Evolutionary conservation across 2,113 vertebrate genomes (phyloP).

Genomic region (Eubucco bourcierii): DNA sequence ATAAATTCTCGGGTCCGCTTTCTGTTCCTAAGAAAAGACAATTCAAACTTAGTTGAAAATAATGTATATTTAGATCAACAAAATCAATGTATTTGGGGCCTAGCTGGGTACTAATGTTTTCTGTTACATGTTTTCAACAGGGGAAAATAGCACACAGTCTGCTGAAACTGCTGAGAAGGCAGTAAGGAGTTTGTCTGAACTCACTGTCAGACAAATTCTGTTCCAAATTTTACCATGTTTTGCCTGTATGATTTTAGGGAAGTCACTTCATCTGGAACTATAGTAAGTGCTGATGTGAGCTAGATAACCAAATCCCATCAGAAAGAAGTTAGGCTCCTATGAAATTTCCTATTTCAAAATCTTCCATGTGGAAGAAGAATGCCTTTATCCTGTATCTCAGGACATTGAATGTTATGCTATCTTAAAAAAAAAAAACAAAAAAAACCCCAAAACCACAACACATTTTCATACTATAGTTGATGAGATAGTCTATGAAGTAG

Average conservation of each 20-base stretch:
- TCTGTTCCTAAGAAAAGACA: constrained; percentile 79
- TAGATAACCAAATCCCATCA: background rate
- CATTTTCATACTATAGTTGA: background rate
- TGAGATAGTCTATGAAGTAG: background rate
- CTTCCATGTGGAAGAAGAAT: background rate
- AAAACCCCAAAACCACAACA: background rate
- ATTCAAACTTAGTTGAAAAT: constrained; percentile 19
- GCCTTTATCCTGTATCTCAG: background rate
- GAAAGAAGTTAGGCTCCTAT: background rate
- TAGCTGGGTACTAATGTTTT: background rate
- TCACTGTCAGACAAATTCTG: background rate
- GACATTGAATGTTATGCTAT: background rate
- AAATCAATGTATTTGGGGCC: background rate
- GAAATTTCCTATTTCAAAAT: background rate
- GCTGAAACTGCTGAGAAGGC: background rate
- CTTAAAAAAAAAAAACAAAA: background rate
- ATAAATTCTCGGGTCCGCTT: constrained; percentile 85
- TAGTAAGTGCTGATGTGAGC: background rate
- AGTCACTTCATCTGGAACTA: background rate
- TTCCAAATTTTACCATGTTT: background rate
- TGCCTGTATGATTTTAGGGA: background rate
- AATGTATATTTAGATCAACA: background rate
- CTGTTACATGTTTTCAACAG: background rate
- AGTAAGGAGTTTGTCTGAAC: background rate
- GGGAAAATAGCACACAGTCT: background rate